Conservation (phyloP, 2,888 invertebrate species). For the Diaperis boleti region DNA sequence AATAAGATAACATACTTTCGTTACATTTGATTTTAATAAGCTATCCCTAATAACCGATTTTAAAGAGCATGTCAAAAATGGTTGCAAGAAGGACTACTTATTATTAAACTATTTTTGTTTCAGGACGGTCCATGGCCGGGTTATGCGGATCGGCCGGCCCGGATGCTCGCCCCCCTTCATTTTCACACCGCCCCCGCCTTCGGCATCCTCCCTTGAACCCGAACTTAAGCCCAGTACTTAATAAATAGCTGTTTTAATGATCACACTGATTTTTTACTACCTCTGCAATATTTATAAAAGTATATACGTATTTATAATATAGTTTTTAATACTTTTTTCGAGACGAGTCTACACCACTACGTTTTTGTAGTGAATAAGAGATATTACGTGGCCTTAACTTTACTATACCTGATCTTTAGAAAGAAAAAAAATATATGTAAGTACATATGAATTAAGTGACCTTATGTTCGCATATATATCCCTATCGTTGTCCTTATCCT, state of each 20-base stretch:
- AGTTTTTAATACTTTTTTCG: constrained; percentile 50
- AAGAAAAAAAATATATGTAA: constrained; percentile 36
- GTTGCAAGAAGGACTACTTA: no score
- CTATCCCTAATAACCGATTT: no score
- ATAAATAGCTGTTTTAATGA: constrained; percentile 21
- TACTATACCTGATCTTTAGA: constrained; percentile 51
- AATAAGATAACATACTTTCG: no score
- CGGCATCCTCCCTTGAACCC: constrained; percentile 59
- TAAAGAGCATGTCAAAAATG: background rate
- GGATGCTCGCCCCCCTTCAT: constrained; percentile 64
- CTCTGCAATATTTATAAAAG: constrained; percentile 58
- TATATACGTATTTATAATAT: constrained; percentile 44
- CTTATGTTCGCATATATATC: constrained; percentile 56
- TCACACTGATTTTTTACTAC: constrained; percentile 52
- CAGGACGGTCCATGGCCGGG: constrained; percentile 65
- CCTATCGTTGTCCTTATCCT: constrained; percentile 52
- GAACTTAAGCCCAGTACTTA: constrained; percentile 54
- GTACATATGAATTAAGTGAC: constrained; percentile 53
- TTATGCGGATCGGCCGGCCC: constrained; percentile 58
- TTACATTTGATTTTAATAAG: no score
- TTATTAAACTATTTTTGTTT: constrained; percentile 56
- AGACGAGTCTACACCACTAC: constrained; percentile 30
- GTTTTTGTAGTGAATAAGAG: constrained; percentile 40
- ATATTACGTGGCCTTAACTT: constrained; percentile 56
- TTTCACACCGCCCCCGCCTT: constrained; percentile 69